Conservation (phyloP, 64 coral and sea anemone species). For the Astreopora myriophthalma region DNA sequence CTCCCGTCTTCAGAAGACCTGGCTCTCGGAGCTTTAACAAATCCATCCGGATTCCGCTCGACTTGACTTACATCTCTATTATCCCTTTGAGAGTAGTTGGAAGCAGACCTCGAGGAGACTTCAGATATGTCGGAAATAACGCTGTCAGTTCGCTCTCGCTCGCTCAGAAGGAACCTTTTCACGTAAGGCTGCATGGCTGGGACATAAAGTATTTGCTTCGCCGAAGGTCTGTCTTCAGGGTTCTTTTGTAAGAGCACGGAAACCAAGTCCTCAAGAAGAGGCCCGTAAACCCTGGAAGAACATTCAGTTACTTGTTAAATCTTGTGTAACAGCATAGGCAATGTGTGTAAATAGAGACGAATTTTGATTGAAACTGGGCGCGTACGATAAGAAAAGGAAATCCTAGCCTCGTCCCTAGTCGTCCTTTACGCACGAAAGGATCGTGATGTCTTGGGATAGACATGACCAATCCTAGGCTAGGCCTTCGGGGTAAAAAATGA, state of each 20-base stretch:
- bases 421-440: too few relatives aligned
- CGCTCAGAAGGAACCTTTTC: slow-evolving; percentile 56
- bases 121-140: slow-evolving; percentile 45
- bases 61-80: neutral
- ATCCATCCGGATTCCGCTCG: neutral
- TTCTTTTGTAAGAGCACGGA: slow-evolving; percentile 76
- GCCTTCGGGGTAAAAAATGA: too few relatives aligned
- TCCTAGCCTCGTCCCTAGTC: too few relatives aligned
- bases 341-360: too few relatives aligned
- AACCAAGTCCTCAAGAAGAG: slow-evolving; percentile 88
- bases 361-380: too few relatives aligned
- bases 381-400: too few relatives aligned
- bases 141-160: slow-evolving; percentile 59
- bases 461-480: too few relatives aligned
- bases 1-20: neutral
- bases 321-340: too few relatives aligned
- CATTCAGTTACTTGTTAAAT: too few relatives aligned
- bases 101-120: neutral
- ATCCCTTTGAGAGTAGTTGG: neutral
- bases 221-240: slow-evolving; percentile 84
- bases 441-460: too few relatives aligned
- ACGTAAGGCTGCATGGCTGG: slow-evolving; percentile 86
- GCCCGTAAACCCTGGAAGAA: slow-evolving; percentile 74
- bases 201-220: slow-evolving; percentile 90
- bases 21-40: neutral